phyloP scores from a whole-genome alignment of 2,797 vertebrate species.

The Coranthus polyacanthus region DNA sequence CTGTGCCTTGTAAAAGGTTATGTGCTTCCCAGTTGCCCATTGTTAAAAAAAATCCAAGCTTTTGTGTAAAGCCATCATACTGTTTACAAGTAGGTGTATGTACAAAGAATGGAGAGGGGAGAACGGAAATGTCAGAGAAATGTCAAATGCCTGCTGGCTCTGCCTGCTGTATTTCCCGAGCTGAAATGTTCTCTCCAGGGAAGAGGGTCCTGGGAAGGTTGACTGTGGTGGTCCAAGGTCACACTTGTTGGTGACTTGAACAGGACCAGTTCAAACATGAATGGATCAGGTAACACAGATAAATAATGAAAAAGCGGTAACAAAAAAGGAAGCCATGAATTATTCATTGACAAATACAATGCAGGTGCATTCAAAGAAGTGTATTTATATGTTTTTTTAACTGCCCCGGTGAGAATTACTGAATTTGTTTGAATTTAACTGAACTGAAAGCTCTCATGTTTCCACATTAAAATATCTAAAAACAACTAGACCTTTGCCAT shows the following conservation, averaged over 20 bases:
- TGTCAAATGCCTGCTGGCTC: constrained; percentile 85
- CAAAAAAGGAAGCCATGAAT: constrained; percentile 25
- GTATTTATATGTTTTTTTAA: too few relatives aligned
- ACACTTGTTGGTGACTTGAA: constrained; percentile 57
- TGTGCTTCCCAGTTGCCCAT: constrained; percentile 71
- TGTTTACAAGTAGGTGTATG: constrained; percentile 81
- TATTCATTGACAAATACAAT: constrained; percentile 30
- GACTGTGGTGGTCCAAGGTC: constrained; percentile 68
- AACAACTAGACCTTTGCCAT: too few relatives aligned
- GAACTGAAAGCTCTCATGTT: background rate
- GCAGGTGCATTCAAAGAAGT: too few relatives aligned
- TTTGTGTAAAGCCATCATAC: constrained; percentile 82
- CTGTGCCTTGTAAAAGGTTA: constrained; percentile 81
- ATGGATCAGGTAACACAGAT: constrained; percentile 38
- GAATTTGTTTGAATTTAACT: background rate
- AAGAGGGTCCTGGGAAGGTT: constrained; percentile 57
- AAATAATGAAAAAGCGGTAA: constrained; percentile 33
- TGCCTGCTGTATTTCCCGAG: constrained; percentile 70
- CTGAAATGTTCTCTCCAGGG: constrained; percentile 75
- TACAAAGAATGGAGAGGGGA: constrained; percentile 76
- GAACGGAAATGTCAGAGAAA: constrained; percentile 87
- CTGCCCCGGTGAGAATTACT: background rate
- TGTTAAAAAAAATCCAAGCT: constrained; percentile 72
- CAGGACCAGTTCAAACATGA: constrained; percentile 41
- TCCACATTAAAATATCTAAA: too few relatives aligned